Conservation (phyloP, 1,140 invertebrate genomes). For the Ooceraea biroi region DNA sequence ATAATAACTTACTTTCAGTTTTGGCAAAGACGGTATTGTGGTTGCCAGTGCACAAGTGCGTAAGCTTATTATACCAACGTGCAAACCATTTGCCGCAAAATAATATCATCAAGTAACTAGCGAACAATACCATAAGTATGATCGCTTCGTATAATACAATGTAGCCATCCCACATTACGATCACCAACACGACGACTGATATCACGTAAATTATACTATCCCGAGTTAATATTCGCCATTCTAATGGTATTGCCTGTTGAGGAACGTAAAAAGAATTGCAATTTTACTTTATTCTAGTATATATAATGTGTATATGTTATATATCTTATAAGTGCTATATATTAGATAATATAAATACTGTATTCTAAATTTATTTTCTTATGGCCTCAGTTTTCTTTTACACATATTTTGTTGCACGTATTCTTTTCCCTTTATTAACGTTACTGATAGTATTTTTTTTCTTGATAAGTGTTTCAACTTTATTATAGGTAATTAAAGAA, state of each 20-base stretch:
- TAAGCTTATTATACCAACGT: constrained; percentile 56
- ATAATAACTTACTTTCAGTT: constrained; percentile 62
- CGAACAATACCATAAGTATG: constrained; percentile 89
- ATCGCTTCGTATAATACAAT: constrained; percentile 93
- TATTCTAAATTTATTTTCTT: too few species aligned
- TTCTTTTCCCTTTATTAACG: too few species aligned
- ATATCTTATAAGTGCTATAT: too few species aligned
- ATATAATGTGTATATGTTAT: constrained; percentile 22
- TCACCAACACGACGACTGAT: constrained; percentile 91
- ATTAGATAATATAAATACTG: too few species aligned
- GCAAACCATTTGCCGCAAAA: constrained; percentile 83
- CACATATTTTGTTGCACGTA: too few species aligned
- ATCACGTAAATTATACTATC: constrained; percentile 94
- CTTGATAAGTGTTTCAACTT: too few species aligned
- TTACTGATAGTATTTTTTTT: too few species aligned
- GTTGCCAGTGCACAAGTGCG: constrained; percentile 25
- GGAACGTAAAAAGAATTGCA: neutral
- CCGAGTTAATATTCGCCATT: constrained; percentile 94
- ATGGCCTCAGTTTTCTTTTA: too few species aligned
- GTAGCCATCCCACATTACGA: constrained; percentile 92
- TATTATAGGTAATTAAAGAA: too few species aligned
- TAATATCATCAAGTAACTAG: constrained; percentile 89
- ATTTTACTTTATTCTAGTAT: neutral
- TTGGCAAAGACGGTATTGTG: constrained; percentile 24
- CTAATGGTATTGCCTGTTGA: constrained; percentile 92